A percentile compares a stretch with the other conserved stretches of the same genome.
Evolutionary conservation across 2,113 vertebrate genomes (phyloP).

Genomic region (Neogobius melanostomus): DNA sequence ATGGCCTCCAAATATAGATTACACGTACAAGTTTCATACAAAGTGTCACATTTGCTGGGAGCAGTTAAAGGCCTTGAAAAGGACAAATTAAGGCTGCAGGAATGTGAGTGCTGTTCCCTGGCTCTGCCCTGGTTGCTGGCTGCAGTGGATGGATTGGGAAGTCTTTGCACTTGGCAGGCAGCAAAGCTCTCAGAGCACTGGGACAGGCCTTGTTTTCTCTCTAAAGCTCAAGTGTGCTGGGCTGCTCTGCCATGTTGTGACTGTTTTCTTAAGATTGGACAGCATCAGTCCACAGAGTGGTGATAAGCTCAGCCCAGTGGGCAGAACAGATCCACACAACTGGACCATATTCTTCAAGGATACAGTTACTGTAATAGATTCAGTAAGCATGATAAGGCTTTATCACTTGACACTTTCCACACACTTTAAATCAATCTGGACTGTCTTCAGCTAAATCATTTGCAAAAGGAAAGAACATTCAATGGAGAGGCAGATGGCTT

Average conservation of each 20-base stretch:
- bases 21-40: conserved; percentile 31
- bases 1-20: conserved; percentile 51
- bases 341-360: too few relatives aligned
- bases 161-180: conserved; percentile 61
- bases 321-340: neutral
- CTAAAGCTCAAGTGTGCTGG: conserved; percentile 54
- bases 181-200: conserved; percentile 53
- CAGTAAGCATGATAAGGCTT: too few relatives aligned
- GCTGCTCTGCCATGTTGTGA: conserved; percentile 31
- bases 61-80: conserved; percentile 28
- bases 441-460: too few relatives aligned
- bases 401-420: too few relatives aligned
- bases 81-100: conserved; percentile 6
- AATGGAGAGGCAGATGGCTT: too few relatives aligned
- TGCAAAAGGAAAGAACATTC: too few relatives aligned
- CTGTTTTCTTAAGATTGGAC: conserved; percentile 72
- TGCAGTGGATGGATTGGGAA: conserved; percentile 30
- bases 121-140: conserved; percentile 17
- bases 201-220: conserved; percentile 64
- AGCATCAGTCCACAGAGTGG: conserved; percentile 50
- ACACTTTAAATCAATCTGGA: too few relatives aligned
- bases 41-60: conserved; percentile 37
- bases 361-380: too few relatives aligned
- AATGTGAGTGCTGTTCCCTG: conserved; percentile 5
- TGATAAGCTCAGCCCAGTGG: conserved; percentile 40